Evolutionary conservation across 2,797 vertebrate species (phyloP).

Genomic region (Miichthys miiuy): DNA sequence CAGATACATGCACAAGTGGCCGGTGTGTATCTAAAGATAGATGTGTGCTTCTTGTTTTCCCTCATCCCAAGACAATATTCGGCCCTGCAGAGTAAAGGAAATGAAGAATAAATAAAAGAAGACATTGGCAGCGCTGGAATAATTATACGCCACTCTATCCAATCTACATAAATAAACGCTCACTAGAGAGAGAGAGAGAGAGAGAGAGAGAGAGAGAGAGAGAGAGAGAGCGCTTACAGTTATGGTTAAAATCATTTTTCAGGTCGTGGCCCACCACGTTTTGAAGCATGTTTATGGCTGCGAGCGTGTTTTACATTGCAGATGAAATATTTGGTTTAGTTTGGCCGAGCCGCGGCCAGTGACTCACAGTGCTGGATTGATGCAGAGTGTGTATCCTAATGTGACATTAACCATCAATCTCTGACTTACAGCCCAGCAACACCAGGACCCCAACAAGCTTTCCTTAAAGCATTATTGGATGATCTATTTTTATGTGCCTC

Average conservation of each 20-base stretch:
- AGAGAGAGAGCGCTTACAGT: conserved; percentile 63
- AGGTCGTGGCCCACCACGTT: conserved; percentile 65
- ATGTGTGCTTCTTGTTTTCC: conserved; percentile 72
- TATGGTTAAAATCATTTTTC: conserved; percentile 85
- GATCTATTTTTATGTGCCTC: conserved; percentile 39
- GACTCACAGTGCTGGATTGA: conserved; percentile 74
- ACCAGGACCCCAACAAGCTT: conserved; percentile 75
- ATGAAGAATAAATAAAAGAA: conserved; percentile 83
- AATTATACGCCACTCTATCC: conserved; percentile 84
- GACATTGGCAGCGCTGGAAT: conserved; percentile 79
- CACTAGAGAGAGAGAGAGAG: conserved; percentile 54
- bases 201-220: conserved; percentile 45
- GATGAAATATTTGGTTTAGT: conserved; percentile 86
- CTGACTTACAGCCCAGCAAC: conserved; percentile 58
- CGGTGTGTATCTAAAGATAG: conserved; percentile 70
- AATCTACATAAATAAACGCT: conserved; percentile 88
- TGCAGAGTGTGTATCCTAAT: conserved; percentile 76
- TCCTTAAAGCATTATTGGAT: conserved; percentile 70
- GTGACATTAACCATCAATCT: conserved; percentile 85
- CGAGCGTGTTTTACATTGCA: conserved; percentile 84
- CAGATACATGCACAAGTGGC: conserved; percentile 60
- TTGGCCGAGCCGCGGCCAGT: conserved; percentile 70
- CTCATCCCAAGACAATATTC: conserved; percentile 72
- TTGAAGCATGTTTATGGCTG: conserved; percentile 84
- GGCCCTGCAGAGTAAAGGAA: conserved; percentile 72